These are phyloP conservation scores for Rutilus rutilus DNA, from an alignment of 2,113 vertebrate species.

Conservation along the genomic window DNA sequence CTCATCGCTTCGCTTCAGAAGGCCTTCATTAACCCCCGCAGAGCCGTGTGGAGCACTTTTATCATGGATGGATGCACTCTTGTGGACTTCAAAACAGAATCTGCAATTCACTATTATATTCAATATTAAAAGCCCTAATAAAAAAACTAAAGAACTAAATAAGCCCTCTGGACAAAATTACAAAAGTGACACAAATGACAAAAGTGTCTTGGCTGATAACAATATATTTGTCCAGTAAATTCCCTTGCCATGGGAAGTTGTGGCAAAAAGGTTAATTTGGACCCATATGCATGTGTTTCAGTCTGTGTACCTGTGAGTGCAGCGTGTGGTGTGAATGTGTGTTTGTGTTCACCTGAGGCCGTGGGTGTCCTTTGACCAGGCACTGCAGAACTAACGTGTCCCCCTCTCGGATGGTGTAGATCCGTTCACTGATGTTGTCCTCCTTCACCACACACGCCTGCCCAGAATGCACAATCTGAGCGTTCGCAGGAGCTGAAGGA, in stretches of 20 bases:
- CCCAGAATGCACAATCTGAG: constrained; percentile 94
- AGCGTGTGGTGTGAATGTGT: neutral
- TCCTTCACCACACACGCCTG: constrained; percentile 97
- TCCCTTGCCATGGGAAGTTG: neutral
- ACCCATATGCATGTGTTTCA: neutral
- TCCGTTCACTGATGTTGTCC: constrained; percentile 95
- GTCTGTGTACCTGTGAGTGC: neutral
- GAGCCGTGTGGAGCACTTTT: too few relatives aligned
- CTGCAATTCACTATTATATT: too few relatives aligned
- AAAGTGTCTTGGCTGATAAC: neutral
- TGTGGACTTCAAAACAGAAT: too few relatives aligned
- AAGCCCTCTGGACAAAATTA: neutral
- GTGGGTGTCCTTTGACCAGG: constrained; percentile 93
- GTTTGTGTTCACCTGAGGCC: constrained; percentile 85
- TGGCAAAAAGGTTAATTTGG: neutral
- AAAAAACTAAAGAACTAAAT: neutral
- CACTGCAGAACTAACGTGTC: constrained; percentile 92
- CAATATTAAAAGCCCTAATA: neutral
- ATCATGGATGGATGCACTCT: too few relatives aligned
- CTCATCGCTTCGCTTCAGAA: too few relatives aligned
- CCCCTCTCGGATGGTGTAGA: constrained; percentile 97
- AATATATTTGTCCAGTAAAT: neutral
- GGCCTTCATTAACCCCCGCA: too few relatives aligned
- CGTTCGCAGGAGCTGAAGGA: constrained; percentile 89
- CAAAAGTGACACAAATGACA: too few relatives aligned